Base-by-base conservation (phyloP, 2,797 vertebrate species). In the Enteromius treurensis region DNA sequence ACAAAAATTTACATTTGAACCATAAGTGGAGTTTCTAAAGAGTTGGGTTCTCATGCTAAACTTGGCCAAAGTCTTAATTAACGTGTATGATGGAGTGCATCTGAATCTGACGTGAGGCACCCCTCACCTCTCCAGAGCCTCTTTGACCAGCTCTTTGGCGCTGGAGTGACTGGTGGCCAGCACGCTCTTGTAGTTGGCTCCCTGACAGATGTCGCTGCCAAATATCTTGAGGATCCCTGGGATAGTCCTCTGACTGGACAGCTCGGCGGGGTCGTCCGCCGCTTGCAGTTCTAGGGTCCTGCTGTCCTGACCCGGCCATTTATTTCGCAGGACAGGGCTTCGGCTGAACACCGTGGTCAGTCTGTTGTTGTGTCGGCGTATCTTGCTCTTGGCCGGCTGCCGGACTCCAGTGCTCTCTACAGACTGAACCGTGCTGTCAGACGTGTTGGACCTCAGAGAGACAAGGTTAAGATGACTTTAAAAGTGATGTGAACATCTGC, bases 191-290 rank as follows among this genome's bases (percentile, higher is more conserved):
- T 96, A 96, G 88, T 95, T 92, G 34, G 95, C 89, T 49, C 95
- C 95, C 15, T 94, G 91, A 67, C 94, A 95, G 86, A 96, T 95
- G 85, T 95, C 93, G 7, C 93, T 92, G 81, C 95, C 95, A 1
- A 95, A 96, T 83, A 96, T 90, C 89, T 95, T 96, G 21, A 96
- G 90, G 88, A 96, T 94, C n/a, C 95, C 95, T 0, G 95, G 95
- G 15, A 93, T 91, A 1, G 94, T 95, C 85, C 89, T 89, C 71
- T 93, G 95, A 47, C 92, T 92, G 90, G 95, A 95, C 60, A 95
- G 89, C 90, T 95, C 94, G 0, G 92, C 90, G 0, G 93, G 93
- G 88, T 94, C 93, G 2, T 95, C 93, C 0, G 78, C 64, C 3
- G 64, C 71, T 76, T 84, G 90, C 6, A 82, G 51, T 69, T 92